Evolutionary conservation across 2,888 invertebrate species (phyloP).

Genomic region (Apotomis capreana): DNA sequence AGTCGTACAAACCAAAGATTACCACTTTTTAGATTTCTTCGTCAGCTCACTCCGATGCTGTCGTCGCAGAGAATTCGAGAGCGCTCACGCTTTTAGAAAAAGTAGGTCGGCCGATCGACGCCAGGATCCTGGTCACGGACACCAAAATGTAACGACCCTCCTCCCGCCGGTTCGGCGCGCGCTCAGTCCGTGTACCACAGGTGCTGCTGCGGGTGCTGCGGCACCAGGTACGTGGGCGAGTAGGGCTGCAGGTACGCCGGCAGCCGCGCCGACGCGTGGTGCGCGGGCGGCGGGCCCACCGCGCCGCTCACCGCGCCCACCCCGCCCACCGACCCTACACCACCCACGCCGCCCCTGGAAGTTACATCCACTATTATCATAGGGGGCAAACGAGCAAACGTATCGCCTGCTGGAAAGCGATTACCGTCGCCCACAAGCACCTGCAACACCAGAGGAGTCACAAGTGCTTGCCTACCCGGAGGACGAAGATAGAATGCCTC

Average conservation of each 20-base stretch:
- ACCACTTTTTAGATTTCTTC: background rate
- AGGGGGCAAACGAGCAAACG: too few relatives aligned
- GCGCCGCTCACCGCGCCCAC: conserved; percentile 84
- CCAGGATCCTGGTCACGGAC: background rate
- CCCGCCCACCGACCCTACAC: conserved; percentile 51
- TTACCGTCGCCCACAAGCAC: too few relatives aligned
- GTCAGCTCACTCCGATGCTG: background rate
- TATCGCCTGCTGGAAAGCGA: too few relatives aligned
- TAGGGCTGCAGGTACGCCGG: conserved; percentile 80
- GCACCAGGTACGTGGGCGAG: conserved; percentile 78
- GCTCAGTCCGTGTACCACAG: conserved; percentile 90
- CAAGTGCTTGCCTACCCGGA: too few relatives aligned
- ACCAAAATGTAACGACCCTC: background rate
- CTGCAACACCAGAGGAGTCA: too few relatives aligned
- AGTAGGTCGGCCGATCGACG: background rate
- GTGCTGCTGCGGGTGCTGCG: conserved; percentile 84
- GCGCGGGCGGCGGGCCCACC: conserved; percentile 93
- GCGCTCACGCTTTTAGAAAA: background rate
- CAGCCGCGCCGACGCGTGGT: conserved; percentile 87
- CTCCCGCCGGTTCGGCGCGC: conserved; percentile 3
- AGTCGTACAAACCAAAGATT: background rate
- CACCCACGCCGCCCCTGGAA: conserved; percentile 57
- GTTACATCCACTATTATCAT: too few relatives aligned
- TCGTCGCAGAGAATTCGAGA: background rate
- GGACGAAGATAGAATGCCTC: too few relatives aligned